Conservation (phyloP, 2,113 vertebrate species). For the Clupea harengus region DNA sequence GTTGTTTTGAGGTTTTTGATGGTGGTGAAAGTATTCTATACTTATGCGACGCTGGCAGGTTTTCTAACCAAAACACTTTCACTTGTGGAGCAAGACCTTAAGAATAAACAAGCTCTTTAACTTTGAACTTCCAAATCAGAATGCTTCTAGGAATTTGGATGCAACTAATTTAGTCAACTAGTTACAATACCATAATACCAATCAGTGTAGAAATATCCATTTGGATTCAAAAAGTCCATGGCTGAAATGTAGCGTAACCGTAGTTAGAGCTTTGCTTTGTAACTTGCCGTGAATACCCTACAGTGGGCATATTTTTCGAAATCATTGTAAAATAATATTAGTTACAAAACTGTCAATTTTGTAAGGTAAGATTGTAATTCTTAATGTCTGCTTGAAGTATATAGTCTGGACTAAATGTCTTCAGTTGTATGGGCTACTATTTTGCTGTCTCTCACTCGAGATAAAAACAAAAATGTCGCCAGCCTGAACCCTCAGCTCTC, state of each 20-base stretch:
- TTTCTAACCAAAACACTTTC: neutral
- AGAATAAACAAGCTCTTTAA: neutral
- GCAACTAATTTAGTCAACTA: neutral
- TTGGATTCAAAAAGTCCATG: neutral
- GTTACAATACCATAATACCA: neutral
- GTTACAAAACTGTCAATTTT: neutral
- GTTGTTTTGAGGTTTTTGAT: neutral
- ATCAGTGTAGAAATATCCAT: neutral
- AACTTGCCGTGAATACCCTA: neutral
- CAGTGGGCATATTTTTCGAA: neutral
- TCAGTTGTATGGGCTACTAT: neutral
- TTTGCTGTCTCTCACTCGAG: conserved; percentile 26
- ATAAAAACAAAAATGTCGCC: conserved; percentile 64
- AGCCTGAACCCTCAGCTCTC: conserved; percentile 37
- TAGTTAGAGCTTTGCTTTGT: neutral
- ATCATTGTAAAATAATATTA: neutral
- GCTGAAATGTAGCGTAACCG: neutral
- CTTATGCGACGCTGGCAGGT: neutral
- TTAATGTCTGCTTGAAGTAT: neutral
- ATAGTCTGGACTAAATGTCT: neutral
- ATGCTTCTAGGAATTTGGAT: neutral
- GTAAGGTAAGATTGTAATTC: neutral
- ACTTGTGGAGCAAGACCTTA: neutral
- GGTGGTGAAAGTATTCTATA: neutral
- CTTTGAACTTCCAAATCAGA: neutral